These are phyloP conservation scores for Nysson spinosus DNA, from an alignment of 2,888 invertebrate species.

Conservation along the genomic window DNA sequence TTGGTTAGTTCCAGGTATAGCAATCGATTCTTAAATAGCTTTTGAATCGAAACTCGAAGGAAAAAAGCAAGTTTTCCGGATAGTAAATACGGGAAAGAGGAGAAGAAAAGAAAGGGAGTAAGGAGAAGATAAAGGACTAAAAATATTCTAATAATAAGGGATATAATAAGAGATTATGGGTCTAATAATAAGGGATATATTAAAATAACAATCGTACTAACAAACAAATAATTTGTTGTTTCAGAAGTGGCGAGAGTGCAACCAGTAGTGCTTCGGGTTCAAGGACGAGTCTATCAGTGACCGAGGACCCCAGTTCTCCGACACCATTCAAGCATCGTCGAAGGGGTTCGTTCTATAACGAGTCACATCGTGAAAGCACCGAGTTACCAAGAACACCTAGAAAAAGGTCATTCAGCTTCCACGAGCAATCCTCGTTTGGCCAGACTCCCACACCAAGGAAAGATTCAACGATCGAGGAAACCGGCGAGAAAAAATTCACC, in stretches of 20 bases:
- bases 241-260: slow-evolving; percentile 64
- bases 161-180: too few species aligned
- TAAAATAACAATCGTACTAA: neutral
- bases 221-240: neutral
- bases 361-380: slow-evolving; percentile 75
- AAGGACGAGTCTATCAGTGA: slow-evolving; percentile 61
- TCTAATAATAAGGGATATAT: neutral
- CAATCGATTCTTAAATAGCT: too few species aligned
- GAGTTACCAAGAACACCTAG: slow-evolving; percentile 75
- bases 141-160: too few species aligned
- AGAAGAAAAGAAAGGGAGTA: neutral
- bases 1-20: too few species aligned
- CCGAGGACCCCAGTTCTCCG: slow-evolving; percentile 56
- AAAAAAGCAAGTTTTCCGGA: too few species aligned
- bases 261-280: slow-evolving; percentile 65
- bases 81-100: neutral
- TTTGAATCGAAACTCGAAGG: too few species aligned
- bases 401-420: slow-evolving; percentile 78
- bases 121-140: neutral
- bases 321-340: slow-evolving; percentile 68
- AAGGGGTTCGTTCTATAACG: slow-evolving; percentile 79
- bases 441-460: slow-evolving; percentile 42
- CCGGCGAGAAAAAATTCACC: slow-evolving; percentile 1
- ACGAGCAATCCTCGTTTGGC: slow-evolving; percentile 72
- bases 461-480: slow-evolving; percentile 45